Evolutionary conservation across 2,113 vertebrate species (phyloP).

Genomic region (Clarias macrocephalus): DNA sequence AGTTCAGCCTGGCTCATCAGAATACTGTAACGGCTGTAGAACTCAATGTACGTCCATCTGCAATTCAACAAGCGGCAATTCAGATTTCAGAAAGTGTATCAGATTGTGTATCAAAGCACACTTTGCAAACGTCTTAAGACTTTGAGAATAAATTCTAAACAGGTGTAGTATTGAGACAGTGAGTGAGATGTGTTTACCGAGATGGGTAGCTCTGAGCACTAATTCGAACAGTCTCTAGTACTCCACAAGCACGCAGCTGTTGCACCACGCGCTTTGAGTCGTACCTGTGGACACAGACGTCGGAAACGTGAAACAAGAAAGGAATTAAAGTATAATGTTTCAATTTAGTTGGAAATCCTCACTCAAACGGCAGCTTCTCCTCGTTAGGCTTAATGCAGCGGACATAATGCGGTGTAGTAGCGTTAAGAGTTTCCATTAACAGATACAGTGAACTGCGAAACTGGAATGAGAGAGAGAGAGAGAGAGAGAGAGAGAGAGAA

Average conservation of each 20-base stretch:
- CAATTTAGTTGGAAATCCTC: conserved; percentile 63
- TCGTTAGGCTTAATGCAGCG: conserved; percentile 98
- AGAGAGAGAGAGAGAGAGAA: neutral
- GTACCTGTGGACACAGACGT: conserved; percentile 73
- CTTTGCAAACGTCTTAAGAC: neutral
- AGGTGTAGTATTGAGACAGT: neutral
- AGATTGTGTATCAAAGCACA: neutral
- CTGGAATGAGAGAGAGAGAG: conserved; percentile 62
- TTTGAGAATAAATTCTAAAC: neutral
- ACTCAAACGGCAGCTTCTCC: conserved; percentile 91
- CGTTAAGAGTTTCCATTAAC: conserved; percentile 93
- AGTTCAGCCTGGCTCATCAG: conserved; percentile 89
- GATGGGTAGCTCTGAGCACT: conserved; percentile 96
- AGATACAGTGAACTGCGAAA: conserved; percentile 89
- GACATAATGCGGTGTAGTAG: conserved; percentile 94
- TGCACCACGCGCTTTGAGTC: conserved; percentile 89
- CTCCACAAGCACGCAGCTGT: conserved; percentile 93
- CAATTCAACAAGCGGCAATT: conserved; percentile 45
- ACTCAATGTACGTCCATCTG: conserved; percentile 97
- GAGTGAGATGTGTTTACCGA: conserved; percentile 67
- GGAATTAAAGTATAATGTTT: neutral
- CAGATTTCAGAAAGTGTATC: neutral
- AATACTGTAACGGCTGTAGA: conserved; percentile 92
- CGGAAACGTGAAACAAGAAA: neutral
- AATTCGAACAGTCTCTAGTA: conserved; percentile 93